phyloP scores from a whole-genome alignment of 2,113 vertebrate species.

The Zosterops japonicus region DNA sequence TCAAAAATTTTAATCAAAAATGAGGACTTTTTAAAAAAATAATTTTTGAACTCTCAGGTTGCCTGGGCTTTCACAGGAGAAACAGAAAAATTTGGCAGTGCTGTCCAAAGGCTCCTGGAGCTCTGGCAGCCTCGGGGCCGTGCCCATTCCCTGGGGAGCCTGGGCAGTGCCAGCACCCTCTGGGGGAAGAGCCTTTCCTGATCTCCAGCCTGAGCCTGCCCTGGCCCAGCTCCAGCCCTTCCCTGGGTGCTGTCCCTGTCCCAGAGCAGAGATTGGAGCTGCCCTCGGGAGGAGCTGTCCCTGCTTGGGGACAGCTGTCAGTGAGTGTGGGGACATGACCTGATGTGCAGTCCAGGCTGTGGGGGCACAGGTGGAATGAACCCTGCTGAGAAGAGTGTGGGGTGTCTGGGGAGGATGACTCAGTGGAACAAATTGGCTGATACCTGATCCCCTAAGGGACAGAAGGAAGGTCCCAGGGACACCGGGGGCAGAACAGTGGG shows the following conservation, averaged over 20 bases:
- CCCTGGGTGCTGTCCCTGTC: neutral
- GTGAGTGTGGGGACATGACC: neutral
- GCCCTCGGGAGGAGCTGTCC: neutral
- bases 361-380: neutral
- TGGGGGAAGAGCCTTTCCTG: neutral
- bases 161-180: neutral
- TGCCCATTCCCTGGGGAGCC: neutral
- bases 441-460: neutral
- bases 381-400: neutral
- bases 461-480: neutral
- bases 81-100: neutral
- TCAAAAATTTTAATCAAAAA: neutral
- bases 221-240: neutral
- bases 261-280: neutral
- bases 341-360: neutral
- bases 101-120: neutral
- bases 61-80: neutral
- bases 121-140: neutral
- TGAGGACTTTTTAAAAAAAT: too few relatives aligned
- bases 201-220: neutral
- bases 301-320: neutral
- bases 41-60: neutral
- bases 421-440: neutral
- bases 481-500: rapidly evolving
- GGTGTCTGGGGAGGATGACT: neutral